Base-by-base conservation (phyloP, 2,888 invertebrate genomes). In the Tethea ocularis region DNA sequence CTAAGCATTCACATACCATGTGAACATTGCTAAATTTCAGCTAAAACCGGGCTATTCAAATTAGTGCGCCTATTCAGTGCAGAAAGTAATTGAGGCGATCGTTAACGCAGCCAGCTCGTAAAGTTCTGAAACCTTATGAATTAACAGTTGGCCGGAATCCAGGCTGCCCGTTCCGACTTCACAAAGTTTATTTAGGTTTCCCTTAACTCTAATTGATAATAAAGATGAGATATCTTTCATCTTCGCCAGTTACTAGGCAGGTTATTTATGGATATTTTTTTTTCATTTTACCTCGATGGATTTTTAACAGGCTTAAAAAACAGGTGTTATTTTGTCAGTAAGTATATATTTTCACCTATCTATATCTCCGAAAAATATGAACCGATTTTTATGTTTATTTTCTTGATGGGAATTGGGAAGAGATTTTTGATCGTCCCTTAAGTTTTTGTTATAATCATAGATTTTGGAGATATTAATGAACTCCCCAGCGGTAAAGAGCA, bases 71-170 rank as follows among this genome's bases (percentile, higher is more conserved):
- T 46, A 46, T 46, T 20, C 15, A 10, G 46, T 46, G 46, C 46
- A 20, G 46, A 38, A 38, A 20, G 46, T 46, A 76, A 81, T 82
- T 80, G 80, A 72, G 80, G 74, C 77, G 78, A 82, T 79, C 81
- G 82, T 87, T 85, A 87, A 80, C 76, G 74, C 72, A 46, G 46
- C 58, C 60, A 64, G 69, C 73, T 82, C 88, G 80, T 86, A 88
- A 87, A 89, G 79, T 77, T 74, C 74, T 79, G 71, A 77, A 83
- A 81, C 78, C 86, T 86, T 87, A 89, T 87, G 89, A 91, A 90
- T 89, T 88, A 89, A 84, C 80, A 75, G 75, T 87, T 91, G 91
- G 91, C 89, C 36, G 1, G 24, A 22, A 52, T 81, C 90, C 90
- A 90, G 84, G 63, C 60, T 59, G 57, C 62, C 70, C 75, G 63